Conservation (phyloP, 2,797 vertebrate genomes). For the Cirrhinus mrigala region DNA sequence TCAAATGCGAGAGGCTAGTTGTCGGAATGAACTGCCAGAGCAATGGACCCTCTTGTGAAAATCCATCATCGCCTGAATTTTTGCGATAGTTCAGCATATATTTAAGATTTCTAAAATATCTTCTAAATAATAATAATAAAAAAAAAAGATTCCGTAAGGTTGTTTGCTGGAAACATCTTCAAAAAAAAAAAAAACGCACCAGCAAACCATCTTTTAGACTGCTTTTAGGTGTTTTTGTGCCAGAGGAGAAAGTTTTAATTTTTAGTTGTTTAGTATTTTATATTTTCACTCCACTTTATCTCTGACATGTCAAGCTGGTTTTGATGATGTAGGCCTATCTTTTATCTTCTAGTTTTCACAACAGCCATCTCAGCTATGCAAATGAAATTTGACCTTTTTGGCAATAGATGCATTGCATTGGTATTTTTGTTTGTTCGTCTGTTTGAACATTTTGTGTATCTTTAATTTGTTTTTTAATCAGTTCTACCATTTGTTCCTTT, state of each 20-base stretch:
- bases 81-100: conserved; percentile 65
- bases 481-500: conserved; percentile 2
- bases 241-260: conserved; percentile 27
- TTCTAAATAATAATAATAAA: background rate
- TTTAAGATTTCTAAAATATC: background rate
- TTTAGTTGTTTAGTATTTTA: conserved; percentile 37
- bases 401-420: conserved; percentile 38
- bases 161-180: background rate
- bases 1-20: conserved; percentile 95
- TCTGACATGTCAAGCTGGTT: conserved; percentile 49
- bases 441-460: conserved; percentile 23
- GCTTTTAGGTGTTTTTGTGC: background rate
- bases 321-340: conserved; percentile 36
- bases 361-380: conserved; percentile 34
- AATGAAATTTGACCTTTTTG: conserved; percentile 49
- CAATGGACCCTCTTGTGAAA: conserved; percentile 94
- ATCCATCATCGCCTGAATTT: conserved; percentile 95
- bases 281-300: conserved; percentile 41
- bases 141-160: background rate
- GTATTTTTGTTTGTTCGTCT: conserved; percentile 19
- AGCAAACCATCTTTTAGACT: background rate
- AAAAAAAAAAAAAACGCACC: background rate
- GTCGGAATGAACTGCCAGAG: conserved; percentile 91
- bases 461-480: conserved; percentile 39
- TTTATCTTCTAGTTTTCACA: conserved; percentile 45